Percentiles rank a stretch among this genome's conserved stretches.
Conservation (phyloP, 2,113 vertebrate genomes). For the Thunnus thynnus region DNA sequence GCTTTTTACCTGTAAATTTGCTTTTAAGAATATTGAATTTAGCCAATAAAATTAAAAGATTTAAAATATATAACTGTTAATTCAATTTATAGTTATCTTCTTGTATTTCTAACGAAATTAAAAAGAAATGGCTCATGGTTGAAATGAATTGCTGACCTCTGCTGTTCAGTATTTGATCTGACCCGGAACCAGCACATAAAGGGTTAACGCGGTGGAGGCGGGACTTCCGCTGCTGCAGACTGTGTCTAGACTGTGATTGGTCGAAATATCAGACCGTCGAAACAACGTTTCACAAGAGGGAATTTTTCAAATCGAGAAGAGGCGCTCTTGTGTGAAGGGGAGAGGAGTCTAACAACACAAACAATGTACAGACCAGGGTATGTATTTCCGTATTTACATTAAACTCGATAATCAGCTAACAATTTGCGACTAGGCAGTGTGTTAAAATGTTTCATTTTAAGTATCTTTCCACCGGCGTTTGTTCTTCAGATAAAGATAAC, state of each 20-base stretch:
- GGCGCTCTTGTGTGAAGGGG: slow-evolving; percentile 26
- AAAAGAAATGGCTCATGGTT: too few species aligned
- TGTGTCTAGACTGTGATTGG: slow-evolving; percentile 58
- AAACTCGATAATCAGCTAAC: accelerated
- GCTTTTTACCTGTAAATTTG: too few species aligned
- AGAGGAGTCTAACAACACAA: not conserved
- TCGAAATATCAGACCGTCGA: not conserved
- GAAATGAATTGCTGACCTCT: too few species aligned
- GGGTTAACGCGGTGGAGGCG: slow-evolving; percentile 10
- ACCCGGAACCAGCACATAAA: not conserved
- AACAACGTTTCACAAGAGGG: slow-evolving; percentile 44
- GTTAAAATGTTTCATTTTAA: not conserved
- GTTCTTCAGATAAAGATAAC: too few species aligned
- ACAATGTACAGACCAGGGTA: slow-evolving; percentile 74
- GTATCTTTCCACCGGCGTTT: too few species aligned
- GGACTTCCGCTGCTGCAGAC: slow-evolving; percentile 41
- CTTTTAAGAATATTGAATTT: too few species aligned
- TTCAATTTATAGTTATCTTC: too few species aligned
- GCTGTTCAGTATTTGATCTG: too few species aligned
- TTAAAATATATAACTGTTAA: too few species aligned
- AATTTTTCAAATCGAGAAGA: slow-evolving; percentile 73
- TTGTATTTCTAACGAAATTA: too few species aligned
- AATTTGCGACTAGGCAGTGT: too few species aligned
- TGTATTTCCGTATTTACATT: slow-evolving; percentile 5
- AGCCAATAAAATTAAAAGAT: too few species aligned